These are phyloP conservation scores for Cyanistes caeruleus DNA, from an alignment of 2,113 vertebrate species.

Conservation along the genomic window DNA sequence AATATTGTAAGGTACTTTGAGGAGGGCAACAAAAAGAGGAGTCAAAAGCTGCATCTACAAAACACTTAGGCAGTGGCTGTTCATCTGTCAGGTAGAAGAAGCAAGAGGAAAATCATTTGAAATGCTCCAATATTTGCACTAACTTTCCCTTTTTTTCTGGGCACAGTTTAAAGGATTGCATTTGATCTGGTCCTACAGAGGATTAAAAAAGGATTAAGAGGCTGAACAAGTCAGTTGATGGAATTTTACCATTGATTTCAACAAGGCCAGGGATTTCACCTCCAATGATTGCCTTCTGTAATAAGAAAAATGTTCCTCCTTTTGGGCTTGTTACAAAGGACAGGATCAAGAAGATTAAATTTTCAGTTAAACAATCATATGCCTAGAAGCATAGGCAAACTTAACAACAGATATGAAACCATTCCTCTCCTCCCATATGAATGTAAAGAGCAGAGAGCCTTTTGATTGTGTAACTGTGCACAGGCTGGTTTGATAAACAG, in stretches of 20 bases:
- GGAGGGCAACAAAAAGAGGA: not conserved
- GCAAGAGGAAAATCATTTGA: not conserved
- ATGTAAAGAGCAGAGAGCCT: not conserved
- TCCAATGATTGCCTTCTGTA: not conserved
- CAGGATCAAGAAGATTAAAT: not conserved
- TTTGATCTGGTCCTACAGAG: constrained; percentile 1
- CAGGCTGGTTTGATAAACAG: not conserved
- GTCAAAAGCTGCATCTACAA: not conserved
- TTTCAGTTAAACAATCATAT: not conserved
- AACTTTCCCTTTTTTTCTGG: not conserved
- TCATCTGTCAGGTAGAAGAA: not conserved
- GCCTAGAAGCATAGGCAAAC: not conserved
- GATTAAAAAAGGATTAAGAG: constrained; percentile 37
- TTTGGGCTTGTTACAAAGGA: not conserved
- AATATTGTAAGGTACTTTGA: not conserved
- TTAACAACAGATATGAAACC: not conserved
- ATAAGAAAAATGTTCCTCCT: not conserved
- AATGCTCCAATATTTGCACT: not conserved
- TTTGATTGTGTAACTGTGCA: not conserved
- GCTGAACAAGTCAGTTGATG: constrained; percentile 3
- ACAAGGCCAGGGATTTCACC: not conserved
- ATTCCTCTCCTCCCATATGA: not conserved
- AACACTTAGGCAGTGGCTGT: not conserved
- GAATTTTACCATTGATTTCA: constrained; percentile 23
- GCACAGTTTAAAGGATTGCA: not conserved